A percentile compares a stretch with the other conserved stretches of the same genome.
Conservation (phyloP, 1,140 invertebrate genomes). For the Lepidotrigona ventralis region DNA sequence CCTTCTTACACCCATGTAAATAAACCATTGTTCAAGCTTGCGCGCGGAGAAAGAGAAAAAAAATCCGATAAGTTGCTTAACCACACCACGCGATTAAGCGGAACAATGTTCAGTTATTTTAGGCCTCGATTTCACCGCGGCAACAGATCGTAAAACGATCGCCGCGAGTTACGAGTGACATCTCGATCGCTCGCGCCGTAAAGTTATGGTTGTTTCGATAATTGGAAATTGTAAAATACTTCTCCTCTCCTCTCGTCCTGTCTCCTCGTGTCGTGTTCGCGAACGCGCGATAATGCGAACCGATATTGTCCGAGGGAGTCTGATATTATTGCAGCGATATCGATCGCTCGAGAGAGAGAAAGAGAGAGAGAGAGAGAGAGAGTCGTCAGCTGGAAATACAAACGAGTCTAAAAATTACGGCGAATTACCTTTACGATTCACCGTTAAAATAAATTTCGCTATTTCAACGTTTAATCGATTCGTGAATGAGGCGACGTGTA, state of each 20-base stretch:
- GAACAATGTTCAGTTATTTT: slow-evolving; percentile 3
- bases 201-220: neutral
- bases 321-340: neutral
- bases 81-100: neutral
- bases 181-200: neutral
- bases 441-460: neutral
- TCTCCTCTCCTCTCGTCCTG: neutral
- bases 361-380: too few relatives aligned
- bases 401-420: too few relatives aligned
- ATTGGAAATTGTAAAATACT: slow-evolving; percentile 1
- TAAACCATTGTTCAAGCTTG: neutral
- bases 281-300: neutral
- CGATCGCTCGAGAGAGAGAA: neutral
- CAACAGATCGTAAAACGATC: slow-evolving; percentile 3
- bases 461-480: neutral
- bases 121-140: neutral
- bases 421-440: neutral
- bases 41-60: too few relatives aligned
- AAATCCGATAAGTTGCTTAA: neutral
- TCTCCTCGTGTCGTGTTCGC: neutral
- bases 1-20: slow-evolving; percentile 17
- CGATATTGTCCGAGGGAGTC: neutral
- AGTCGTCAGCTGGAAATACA: too few relatives aligned
- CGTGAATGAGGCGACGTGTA: neutral
- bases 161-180: neutral